Conservation (phyloP, 2,888 invertebrate genomes). For the Atethmia centrago region DNA sequence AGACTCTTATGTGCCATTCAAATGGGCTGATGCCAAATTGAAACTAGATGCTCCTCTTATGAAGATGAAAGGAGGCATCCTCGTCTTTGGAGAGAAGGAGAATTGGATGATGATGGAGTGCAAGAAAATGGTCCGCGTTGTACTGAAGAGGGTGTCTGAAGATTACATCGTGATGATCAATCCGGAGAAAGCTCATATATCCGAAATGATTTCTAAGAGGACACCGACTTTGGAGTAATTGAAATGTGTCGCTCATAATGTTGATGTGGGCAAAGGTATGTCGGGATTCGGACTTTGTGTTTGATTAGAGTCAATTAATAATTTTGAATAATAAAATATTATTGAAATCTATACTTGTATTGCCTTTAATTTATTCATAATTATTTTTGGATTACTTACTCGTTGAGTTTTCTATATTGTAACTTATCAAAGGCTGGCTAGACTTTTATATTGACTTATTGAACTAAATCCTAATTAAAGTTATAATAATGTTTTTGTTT, state of each 20-base stretch:
- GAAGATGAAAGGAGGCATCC: constrained; percentile 28
- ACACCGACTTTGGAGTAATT: constrained; percentile 29
- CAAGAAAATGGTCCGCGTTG: constrained; percentile 27
- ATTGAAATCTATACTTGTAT: too few relatives aligned
- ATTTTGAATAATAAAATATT: too few relatives aligned
- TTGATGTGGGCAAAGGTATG: constrained; percentile 42
- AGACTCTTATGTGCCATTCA: constrained; percentile 21
- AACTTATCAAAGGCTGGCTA: too few relatives aligned
- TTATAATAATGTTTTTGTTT: too few relatives aligned
- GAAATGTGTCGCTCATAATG: constrained; percentile 55
- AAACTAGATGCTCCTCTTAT: constrained; percentile 39
- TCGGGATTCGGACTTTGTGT: constrained; percentile 23
- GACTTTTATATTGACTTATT: too few relatives aligned
- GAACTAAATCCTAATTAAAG: too few relatives aligned
- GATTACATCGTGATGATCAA: constrained; percentile 49
- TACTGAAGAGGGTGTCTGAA: constrained; percentile 43
- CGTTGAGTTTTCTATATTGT: too few relatives aligned
- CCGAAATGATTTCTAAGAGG: constrained; percentile 41
- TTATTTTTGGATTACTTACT: too few relatives aligned
- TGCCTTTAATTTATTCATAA: too few relatives aligned
- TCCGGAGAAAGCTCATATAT: constrained; percentile 34
- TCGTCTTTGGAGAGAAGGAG: constrained; percentile 44
- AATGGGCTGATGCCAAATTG: constrained; percentile 53
- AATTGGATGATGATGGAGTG: constrained; percentile 57
- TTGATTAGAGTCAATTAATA: neutral